Base-by-base conservation (phyloP, 1,140 invertebrate genomes). In the Zaprionus davidi region DNA sequence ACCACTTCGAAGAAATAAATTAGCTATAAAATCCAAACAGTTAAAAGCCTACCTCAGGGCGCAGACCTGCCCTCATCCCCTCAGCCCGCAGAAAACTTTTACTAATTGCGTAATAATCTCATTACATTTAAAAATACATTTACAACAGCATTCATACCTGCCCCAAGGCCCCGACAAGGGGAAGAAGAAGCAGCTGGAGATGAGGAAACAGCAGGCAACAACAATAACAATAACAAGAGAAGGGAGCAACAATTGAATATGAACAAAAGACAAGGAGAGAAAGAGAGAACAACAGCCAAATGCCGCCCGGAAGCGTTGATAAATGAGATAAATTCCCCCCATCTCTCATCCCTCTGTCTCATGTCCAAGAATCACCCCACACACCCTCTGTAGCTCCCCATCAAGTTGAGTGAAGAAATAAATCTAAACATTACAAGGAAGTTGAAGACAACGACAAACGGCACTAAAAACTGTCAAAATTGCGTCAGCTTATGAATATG, bases 61-160 rank as follows among this genome's bases (percentile, higher is more conserved):
- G 41, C n/a, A 46, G 38, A 74, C 77, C 55, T 17, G 53, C 26
- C 41, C 51, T 75, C 20, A 15, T 24, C 0, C 44, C 20, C 31
- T 20, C 46, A 20, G 49, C 55, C 36, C 67, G 62, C 82, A 73
- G 67, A 84, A 90, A 90, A 88, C 63, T 79, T 85, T 74, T 63
- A 85, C 85, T 90, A 90, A 90, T 90, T 90, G 79, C 81, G 81
- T 90, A 90, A 90, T 90, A 90, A 90, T 90, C 85, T 90, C 78
- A 90, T 90, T 90, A 90, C 85, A 90, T 90, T 90, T 85, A 90
- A 85, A 90, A 88, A 88, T 90, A 88, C 85, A 88, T 88, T 88
- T 90, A 88, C 85, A 90, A 87, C 78, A 81, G 81, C 78, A 87
- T 87, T 87, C 88, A 88, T 87, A 84, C 84, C 84, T 87, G 84